Base-by-base conservation (phyloP, 2,113 vertebrate genomes). In the Vombatus ursinus region DNA sequence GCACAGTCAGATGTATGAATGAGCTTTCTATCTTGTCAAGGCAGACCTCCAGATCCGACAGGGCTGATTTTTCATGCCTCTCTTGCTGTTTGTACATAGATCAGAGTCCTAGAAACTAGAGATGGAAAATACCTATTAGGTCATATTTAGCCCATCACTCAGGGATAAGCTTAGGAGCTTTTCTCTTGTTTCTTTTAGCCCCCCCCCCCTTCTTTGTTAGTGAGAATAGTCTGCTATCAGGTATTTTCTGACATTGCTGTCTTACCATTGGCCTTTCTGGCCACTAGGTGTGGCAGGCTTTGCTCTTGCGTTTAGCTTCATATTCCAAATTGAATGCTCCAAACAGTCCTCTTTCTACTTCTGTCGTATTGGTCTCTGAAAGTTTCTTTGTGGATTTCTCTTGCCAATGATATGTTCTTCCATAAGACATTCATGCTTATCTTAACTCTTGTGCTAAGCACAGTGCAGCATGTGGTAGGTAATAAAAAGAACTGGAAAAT, bases 21-120 rank as follows among this genome's bases (percentile, higher is more conserved):
- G 96, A 98, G 96, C 96, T 95, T 96, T 97, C 90, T 96, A 95
- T 97, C 96, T 97, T 97, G 97, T 98, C 96, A 96, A 94, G 97
- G 96, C 89, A 97, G 95, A 97, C 94, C 97, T 97, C 96, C 95
- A 95, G 96, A 97, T 95, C 97, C 94, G 96, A 28, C 94, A 96
- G 94, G 52, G 96, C 93, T 95, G 95, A 95, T 97, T 97, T 97
- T 97, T 97, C 95, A 96, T 96, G 96, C 92, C 96, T 96, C 57
- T 96, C 92, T 97, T 95, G 0, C 1, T 95, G 96, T 96, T 97
- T 26, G 8, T 97, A 94, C 94, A 97, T 7, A 0, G 90, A 92
- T 97, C 95, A 97, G 97, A 97, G 95, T 93, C 92, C 90, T 23
- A 8, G 57, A 50, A 95, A 95, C 93, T 95, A 95, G 51, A 95